Conservation (phyloP, 2,113 vertebrate genomes). For the Heteronetta atricapilla region DNA sequence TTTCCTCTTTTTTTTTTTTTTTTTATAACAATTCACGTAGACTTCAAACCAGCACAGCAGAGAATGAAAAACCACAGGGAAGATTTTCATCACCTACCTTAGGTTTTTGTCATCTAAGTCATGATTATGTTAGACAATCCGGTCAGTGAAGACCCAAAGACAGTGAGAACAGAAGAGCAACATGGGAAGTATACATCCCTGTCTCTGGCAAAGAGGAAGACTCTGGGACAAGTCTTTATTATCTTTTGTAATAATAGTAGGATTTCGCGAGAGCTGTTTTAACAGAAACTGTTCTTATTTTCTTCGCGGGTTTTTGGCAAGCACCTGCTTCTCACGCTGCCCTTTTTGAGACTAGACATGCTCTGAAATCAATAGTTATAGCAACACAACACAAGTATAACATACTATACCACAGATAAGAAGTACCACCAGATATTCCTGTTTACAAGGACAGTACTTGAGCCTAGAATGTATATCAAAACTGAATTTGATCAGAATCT, state of each 20-base stretch:
- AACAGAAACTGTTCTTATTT: not conserved
- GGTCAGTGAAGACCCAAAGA: not conserved
- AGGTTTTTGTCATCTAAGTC: not conserved
- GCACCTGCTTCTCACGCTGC: not conserved
- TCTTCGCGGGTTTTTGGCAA: not conserved
- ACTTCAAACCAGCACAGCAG: not conserved
- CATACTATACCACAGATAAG: not conserved
- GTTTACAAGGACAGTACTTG: not conserved
- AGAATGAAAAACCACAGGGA: not conserved
- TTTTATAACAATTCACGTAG: not conserved
- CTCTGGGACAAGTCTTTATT: not conserved
- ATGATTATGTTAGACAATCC: not conserved
- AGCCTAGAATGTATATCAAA: not conserved
- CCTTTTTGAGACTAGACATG: not conserved
- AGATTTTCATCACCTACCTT: not conserved
- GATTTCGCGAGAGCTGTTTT: not conserved
- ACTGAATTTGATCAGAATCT: not conserved
- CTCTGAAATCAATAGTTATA: not conserved
- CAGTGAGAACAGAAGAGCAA: not conserved
- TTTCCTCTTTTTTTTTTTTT: not conserved
- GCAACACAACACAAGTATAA: not conserved
- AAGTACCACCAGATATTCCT: not conserved
- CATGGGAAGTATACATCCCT: rapidly evolving
- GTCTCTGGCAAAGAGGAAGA: not conserved
- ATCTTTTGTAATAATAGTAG: not conserved